Base-by-base conservation (phyloP, 35 echinoderm and acorn worm genomes). In the Heliocidaris erythrogramma region DNA sequence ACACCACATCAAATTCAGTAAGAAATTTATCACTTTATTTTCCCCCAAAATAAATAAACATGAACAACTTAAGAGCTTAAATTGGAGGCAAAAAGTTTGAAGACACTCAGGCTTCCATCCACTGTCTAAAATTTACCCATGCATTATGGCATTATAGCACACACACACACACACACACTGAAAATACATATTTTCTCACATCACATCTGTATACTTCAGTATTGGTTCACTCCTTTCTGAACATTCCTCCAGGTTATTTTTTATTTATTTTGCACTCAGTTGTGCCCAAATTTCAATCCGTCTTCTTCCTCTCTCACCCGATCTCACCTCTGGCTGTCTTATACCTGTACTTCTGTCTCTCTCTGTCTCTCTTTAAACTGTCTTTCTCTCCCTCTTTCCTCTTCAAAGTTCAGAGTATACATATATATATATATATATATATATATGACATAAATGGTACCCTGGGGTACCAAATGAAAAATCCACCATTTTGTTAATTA, bases 211-310 rank as follows among this genome's bases (percentile, higher is more conserved):
- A 24, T 78, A 78, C 65, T 1, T 78, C 65, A 78, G 65, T 78
- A 78, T n/a, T 56, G 8, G 65, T 78, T 78, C 65, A 78, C 65
- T 18, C n/a, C n/a, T 14, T 56, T 56, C 52, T 78, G 21, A 7
- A 78, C 65, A 78, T 78, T 78, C 65, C 65, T 78, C 17, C 65
- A 24, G 65, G 65, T 78, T 78, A 78, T 78, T 78, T 78, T 78
- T 78, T 78, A 78, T 78, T 78, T 78, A 78, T 78, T 78, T 18
- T 78, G 65, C 65, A 78, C 65, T 78, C 65, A 78, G 65, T 78
- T 78, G 65, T 78, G 65, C 65, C 65, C 21, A n/a, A 78, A 78
- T 69, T 69, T 69, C 60, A 21, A 69, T 78, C 65, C 65, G n/a
- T 78, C 65, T 78, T 78, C 65, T 24, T 78, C 52, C 52, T 56